Percentiles rank a stretch among this genome's conserved stretches.
phyloP scores from a whole-genome alignment of 2,888 invertebrate species.

The Subacronicta megacephala region DNA sequence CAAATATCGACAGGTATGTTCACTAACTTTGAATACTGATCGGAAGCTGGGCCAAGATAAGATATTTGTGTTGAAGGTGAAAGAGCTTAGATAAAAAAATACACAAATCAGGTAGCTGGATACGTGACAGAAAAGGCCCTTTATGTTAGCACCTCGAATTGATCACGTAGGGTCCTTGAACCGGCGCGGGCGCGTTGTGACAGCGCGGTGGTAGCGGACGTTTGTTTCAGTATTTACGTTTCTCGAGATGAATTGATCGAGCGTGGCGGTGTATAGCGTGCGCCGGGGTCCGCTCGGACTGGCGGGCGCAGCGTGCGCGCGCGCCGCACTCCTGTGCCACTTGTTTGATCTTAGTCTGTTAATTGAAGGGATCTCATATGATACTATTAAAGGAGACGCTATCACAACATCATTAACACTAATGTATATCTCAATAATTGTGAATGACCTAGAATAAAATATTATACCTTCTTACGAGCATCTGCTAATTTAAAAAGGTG shows the following conservation, averaged over 20 bases:
- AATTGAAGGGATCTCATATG: conserved; percentile 77
- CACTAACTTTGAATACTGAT: conserved; percentile 60
- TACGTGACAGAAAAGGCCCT: conserved; percentile 79
- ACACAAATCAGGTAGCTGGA: conserved; percentile 68
- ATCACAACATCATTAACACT: conserved; percentile 70
- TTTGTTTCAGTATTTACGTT: conserved; percentile 69
- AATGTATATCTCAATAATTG: conserved; percentile 46
- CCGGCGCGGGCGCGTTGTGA: conserved; percentile 55
- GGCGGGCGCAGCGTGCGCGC: conserved; percentile 60
- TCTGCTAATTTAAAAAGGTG: background rate
- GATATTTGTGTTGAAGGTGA: conserved; percentile 82
- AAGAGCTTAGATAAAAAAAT: conserved; percentile 79
- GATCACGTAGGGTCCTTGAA: conserved; percentile 82
- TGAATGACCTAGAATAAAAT: conserved; percentile 24
- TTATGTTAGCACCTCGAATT: conserved; percentile 78
- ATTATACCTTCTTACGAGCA: background rate
- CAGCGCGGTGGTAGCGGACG: conserved; percentile 45
- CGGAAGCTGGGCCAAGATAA: conserved; percentile 77
- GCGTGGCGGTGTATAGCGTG: conserved; percentile 61
- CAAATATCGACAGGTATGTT: conserved; percentile 54
- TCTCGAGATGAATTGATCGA: conserved; percentile 38
- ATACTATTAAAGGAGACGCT: conserved; percentile 55
- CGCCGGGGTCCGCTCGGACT: conserved; percentile 71
- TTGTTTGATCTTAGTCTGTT: conserved; percentile 65
- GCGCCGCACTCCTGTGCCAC: conserved; percentile 62